These are phyloP conservation scores for Dexiosoma caninum DNA, from an alignment of 2,888 invertebrate species.

Conservation along the genomic window DNA sequence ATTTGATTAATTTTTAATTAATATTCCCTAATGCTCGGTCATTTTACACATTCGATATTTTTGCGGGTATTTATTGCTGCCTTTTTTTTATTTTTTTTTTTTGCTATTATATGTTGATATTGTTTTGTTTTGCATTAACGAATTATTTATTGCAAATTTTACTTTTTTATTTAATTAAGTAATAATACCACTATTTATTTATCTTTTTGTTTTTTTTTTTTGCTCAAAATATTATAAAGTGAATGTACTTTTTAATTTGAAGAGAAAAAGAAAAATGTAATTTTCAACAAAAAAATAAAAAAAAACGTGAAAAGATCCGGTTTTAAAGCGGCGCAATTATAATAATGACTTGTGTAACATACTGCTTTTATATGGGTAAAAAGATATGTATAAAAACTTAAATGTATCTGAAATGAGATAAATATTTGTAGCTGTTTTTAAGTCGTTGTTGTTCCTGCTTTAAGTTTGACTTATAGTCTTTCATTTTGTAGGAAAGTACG, in stretches of 20 bases:
- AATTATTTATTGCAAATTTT: constrained; percentile 35
- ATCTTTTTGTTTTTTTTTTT: constrained; percentile 50
- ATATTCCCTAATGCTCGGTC: constrained; percentile 35
- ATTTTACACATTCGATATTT: constrained; percentile 31
- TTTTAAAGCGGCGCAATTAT: constrained; percentile 68
- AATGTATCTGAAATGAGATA: constrained; percentile 50
- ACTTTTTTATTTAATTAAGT: constrained; percentile 14
- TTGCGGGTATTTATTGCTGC: constrained; percentile 26
- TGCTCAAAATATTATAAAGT: constrained; percentile 70
- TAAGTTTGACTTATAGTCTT: neutral
- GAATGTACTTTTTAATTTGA: constrained; percentile 73
- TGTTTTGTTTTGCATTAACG: constrained; percentile 8
- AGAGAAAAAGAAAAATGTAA: constrained; percentile 41
- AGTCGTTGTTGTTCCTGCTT: neutral
- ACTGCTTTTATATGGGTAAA: constrained; percentile 47
- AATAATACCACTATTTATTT: constrained; percentile 16
- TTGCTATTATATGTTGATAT: neutral
- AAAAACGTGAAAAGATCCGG: constrained; percentile 70
- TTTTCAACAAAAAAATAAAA: constrained; percentile 17
- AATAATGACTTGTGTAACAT: constrained; percentile 60
- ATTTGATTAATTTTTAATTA: constrained; percentile 36
- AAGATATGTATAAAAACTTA: constrained; percentile 33
- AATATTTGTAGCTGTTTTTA: constrained; percentile 14
- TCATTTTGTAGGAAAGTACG: constrained; percentile 2
- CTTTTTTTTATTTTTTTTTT: neutral